Conservation (phyloP, 2,113 vertebrate genomes). For the Coregonus clupeaformis region DNA sequence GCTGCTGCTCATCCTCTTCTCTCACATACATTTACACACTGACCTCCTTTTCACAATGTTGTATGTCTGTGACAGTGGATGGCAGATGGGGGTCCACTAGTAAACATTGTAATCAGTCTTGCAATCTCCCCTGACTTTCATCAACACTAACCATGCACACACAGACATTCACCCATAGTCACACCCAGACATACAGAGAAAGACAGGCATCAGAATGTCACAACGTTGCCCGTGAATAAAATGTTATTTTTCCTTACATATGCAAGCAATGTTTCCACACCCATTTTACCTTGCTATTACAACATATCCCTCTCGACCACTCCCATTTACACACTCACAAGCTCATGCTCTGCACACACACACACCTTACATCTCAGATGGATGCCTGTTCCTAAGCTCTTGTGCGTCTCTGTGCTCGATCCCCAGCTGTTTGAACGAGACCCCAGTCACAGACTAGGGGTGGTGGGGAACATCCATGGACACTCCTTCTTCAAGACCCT, state of each 20-base stretch:
- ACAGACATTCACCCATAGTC: too few species aligned
- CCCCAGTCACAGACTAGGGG: slow-evolving; percentile 81
- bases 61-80: background rate
- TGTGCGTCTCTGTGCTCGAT: slow-evolving; percentile 5
- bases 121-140: background rate
- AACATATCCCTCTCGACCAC: too few species aligned
- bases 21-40: background rate
- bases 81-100: background rate
- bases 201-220: too few species aligned
- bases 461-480: slow-evolving; percentile 82
- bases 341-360: background rate
- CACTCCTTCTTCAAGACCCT: slow-evolving; percentile 91
- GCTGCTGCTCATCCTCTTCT: too few species aligned
- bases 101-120: background rate
- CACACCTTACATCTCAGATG: too few species aligned
- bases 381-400: background rate
- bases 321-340: too few species aligned
- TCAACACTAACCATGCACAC: too few species aligned
- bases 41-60: background rate
- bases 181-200: too few species aligned
- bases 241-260: too few species aligned
- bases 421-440: slow-evolving; percentile 92
- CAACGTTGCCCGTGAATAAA: too few species aligned
- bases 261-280: too few species aligned
- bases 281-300: too few species aligned